Conservation (phyloP, 2,888 invertebrate species). For the Drosophila maculinotata region DNA sequence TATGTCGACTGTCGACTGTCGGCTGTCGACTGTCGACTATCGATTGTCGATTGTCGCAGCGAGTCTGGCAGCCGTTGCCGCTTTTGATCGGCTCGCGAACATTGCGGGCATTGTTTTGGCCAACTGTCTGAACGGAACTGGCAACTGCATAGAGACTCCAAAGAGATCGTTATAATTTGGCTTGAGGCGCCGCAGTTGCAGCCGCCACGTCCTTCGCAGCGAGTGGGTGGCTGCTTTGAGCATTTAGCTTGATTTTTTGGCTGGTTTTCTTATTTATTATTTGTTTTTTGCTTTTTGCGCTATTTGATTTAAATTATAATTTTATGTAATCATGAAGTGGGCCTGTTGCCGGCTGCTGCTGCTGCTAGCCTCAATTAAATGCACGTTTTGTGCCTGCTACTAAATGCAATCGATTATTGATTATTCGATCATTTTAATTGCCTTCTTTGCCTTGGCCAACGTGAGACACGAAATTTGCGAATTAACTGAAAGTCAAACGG, state of each 20-base stretch:
- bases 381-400: constrained; percentile 70
- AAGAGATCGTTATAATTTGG: constrained; percentile 76
- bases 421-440: constrained; percentile 74
- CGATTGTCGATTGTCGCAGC: constrained; percentile 59
- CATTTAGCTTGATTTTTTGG: constrained; percentile 49
- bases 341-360: constrained; percentile 35
- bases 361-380: constrained; percentile 73
- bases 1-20: constrained; percentile 60
- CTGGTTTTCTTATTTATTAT: constrained; percentile 61
- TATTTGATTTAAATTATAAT: constrained; percentile 81
- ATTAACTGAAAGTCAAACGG: constrained; percentile 29
- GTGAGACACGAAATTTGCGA: constrained; percentile 59
- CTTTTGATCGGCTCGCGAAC: constrained; percentile 53
- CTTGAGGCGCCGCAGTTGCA: constrained; percentile 75
- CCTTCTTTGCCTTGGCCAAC: constrained; percentile 71
- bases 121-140: constrained; percentile 55
- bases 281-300: constrained; percentile 59
- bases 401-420: constrained; percentile 78
- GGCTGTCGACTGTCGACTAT: constrained; percentile 42
- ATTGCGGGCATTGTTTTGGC: constrained; percentile 63
- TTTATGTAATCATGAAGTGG: constrained; percentile 75
- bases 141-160: constrained; percentile 47
- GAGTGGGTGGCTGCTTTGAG: constrained; percentile 69
- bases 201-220: constrained; percentile 72
- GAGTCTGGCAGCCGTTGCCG: constrained; percentile 31